phyloP scores from a whole-genome alignment of 2,888 invertebrate species.

The Aporophyla lueneburgensis region DNA sequence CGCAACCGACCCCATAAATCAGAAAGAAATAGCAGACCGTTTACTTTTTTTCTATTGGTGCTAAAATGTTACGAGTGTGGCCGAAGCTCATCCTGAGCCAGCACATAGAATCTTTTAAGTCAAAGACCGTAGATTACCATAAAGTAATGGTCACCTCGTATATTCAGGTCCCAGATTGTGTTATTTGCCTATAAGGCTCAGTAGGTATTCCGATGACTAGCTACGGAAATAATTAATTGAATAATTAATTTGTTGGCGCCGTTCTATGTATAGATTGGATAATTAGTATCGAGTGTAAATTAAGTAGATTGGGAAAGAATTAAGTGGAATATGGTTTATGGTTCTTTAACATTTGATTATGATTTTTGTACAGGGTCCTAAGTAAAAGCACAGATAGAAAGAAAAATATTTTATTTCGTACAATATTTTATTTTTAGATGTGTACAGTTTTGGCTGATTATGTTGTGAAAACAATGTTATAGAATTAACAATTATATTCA shows the following conservation, averaged over 20 bases:
- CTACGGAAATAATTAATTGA: slow-evolving; percentile 34
- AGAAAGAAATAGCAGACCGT: slow-evolving; percentile 2
- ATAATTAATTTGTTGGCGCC: slow-evolving; percentile 44
- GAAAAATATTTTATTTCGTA: no score
- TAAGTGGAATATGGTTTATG: neutral
- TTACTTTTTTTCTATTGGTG: neutral
- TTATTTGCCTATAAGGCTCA: slow-evolving; percentile 34
- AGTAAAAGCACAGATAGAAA: neutral
- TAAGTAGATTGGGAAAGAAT: neutral
- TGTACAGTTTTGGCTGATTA: neutral
- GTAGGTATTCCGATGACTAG: slow-evolving; percentile 36
- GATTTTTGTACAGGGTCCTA: neutral
- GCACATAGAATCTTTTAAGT: slow-evolving; percentile 28
- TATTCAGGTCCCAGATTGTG: slow-evolving; percentile 48
- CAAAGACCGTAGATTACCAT: slow-evolving; percentile 48
- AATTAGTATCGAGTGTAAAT: neutral
- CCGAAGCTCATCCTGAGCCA: slow-evolving; percentile 21
- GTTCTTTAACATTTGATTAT: neutral
- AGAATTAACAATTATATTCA: no score
- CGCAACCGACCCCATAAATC: neutral
- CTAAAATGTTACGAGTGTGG: slow-evolving; percentile 43
- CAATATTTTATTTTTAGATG: no score
- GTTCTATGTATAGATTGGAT: neutral
- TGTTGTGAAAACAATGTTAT: neutral
- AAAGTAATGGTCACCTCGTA: slow-evolving; percentile 47